These are phyloP conservation scores for Myodes glareolus DNA, from an alignment of 2,113 vertebrate genomes.

Conservation along the genomic window DNA sequence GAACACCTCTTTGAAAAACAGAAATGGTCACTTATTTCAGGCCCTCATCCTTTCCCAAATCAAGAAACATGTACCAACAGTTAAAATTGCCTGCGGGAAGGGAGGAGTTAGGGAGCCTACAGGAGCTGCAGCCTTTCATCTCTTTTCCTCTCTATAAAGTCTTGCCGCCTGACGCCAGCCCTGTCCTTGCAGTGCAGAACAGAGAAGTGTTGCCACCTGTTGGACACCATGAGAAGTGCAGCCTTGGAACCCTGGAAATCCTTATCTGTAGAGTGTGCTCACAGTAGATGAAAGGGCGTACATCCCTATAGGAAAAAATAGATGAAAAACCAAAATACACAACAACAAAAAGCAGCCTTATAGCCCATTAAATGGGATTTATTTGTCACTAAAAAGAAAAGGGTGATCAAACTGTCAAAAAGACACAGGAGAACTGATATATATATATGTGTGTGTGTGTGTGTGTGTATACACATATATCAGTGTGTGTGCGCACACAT, in stretches of 20 bases:
- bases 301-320: not conserved
- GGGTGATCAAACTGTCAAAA: not conserved
- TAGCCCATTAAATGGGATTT: not conserved
- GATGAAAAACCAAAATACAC: not conserved
- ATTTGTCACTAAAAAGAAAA: not conserved
- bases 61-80: not conserved
- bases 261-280: not conserved
- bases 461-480: not conserved
- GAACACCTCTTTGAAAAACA: not conserved
- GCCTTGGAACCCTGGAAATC: not conserved
- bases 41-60: not conserved
- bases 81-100: not conserved
- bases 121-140: not conserved
- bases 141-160: not conserved
- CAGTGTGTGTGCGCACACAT: not conserved
- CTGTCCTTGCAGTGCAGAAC: not conserved
- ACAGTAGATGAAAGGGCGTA: not conserved
- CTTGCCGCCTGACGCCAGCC: not conserved
- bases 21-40: not conserved
- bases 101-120: not conserved
- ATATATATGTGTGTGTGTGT: not conserved
- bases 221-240: not conserved
- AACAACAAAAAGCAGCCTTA: not conserved
- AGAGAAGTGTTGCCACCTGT: constrained; percentile 49
- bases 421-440: not conserved